phyloP scores from a whole-genome alignment of 2,888 invertebrate species.

The Eugnorisma glareosa region DNA sequence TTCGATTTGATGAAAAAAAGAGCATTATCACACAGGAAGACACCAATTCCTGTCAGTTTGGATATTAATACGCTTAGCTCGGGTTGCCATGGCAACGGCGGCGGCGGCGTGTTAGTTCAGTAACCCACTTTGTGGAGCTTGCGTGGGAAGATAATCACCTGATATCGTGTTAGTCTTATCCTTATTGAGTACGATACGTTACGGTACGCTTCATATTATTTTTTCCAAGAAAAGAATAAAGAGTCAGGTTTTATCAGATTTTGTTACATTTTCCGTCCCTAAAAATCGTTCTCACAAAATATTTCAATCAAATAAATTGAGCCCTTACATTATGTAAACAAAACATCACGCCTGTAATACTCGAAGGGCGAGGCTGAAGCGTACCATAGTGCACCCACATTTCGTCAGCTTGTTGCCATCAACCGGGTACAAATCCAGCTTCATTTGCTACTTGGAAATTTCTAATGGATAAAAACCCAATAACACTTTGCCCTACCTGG shows the following conservation, averaged over 20 bases:
- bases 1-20: neutral
- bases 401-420: neutral
- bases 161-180: slow-evolving; percentile 51
- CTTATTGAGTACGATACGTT: slow-evolving; percentile 37
- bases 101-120: slow-evolving; percentile 48
- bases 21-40: neutral
- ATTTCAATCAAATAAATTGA: neutral
- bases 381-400: neutral
- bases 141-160: slow-evolving; percentile 56
- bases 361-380: neutral
- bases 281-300: neutral
- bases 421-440: neutral
- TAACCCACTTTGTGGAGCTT: slow-evolving; percentile 49
- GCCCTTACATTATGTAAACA: neutral
- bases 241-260: neutral
- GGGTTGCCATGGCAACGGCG: slow-evolving; percentile 38
- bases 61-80: slow-evolving; percentile 19
- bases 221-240: neutral
- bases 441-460: neutral
- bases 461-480: neutral
- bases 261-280: neutral
- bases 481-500: neutral
- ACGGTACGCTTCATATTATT: neutral
- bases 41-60: neutral
- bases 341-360: neutral